A percentile compares a stretch with the other conserved stretches of the same genome.
These are phyloP conservation scores for Hydractinia symbiolongicarpus DNA, from an alignment of 30 jellyfish, hydroid and myxozoan genomes.

Conservation along the genomic window DNA sequence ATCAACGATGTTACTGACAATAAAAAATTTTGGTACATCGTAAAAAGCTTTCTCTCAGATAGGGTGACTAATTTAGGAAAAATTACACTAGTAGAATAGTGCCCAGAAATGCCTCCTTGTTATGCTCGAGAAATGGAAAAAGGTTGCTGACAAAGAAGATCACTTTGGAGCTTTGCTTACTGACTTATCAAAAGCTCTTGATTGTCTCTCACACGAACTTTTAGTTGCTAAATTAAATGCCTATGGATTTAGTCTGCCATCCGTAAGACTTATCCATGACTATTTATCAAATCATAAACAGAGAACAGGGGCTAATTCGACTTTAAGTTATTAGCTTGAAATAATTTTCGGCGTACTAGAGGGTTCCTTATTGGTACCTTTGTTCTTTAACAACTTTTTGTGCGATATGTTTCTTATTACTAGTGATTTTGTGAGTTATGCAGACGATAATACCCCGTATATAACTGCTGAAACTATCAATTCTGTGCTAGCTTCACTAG, in stretches of 20 bases:
- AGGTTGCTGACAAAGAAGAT: too few relatives aligned
- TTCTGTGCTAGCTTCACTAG: not conserved
- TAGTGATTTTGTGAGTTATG: not conserved
- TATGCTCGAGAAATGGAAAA: too few relatives aligned
- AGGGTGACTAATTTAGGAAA: too few relatives aligned
- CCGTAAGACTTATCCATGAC: slow-evolving; percentile 4
- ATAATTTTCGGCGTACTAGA: not conserved
- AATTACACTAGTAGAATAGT: too few relatives aligned
- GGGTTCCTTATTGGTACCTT: not conserved
- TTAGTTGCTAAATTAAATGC: not conserved
- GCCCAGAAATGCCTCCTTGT: too few relatives aligned
- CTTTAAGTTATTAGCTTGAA: not conserved
- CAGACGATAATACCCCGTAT: slow-evolving; percentile 1
- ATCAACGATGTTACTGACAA: too few relatives aligned
- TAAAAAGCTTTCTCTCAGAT: too few relatives aligned
- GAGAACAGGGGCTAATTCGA: not conserved
- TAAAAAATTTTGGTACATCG: too few relatives aligned
- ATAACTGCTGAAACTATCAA: not conserved
- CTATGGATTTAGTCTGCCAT: not conserved
- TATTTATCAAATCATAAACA: not conserved
- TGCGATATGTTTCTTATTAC: not conserved
- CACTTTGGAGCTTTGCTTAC: too few relatives aligned
- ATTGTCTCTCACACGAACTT: too few relatives aligned
- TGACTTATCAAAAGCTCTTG: too few relatives aligned
- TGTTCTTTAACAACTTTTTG: not conserved